phyloP scores from a whole-genome alignment of 2,113 vertebrate species.

The Agelaius phoeniceus region DNA sequence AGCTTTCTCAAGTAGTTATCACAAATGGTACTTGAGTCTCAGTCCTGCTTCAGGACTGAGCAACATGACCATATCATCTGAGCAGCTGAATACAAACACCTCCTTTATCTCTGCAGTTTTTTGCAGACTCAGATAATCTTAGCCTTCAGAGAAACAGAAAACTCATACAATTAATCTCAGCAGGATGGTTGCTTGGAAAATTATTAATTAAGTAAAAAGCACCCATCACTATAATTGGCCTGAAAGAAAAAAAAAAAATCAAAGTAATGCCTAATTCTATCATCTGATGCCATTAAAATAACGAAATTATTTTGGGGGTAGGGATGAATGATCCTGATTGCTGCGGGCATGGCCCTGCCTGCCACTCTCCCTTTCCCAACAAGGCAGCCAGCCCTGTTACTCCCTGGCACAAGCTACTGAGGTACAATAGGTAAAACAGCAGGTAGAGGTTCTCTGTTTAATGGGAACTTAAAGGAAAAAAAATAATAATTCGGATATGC shows the following conservation, averaged over 20 bases:
- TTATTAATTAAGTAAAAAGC: conserved; percentile 42
- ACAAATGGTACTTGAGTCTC: neutral
- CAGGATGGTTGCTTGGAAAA: neutral
- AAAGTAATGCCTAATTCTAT: neutral
- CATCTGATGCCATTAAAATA: conserved; percentile 13
- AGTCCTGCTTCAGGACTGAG: neutral
- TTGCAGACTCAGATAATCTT: neutral
- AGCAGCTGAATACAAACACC: neutral
- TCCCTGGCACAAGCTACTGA: neutral
- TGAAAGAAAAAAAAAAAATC: neutral
- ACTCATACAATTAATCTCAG: neutral
- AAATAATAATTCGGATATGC: neutral
- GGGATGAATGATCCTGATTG: too few species aligned
- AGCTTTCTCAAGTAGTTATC: neutral
- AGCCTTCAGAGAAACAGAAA: neutral
- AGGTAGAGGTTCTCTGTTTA: neutral
- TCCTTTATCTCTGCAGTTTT: neutral
- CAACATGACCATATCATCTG: neutral
- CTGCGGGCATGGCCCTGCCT: neutral
- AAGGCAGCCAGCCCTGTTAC: neutral
- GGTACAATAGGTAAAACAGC: neutral
- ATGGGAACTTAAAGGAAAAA: neutral
- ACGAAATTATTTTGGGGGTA: neutral
- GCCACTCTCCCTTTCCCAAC: neutral
- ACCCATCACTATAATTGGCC: conserved; percentile 23